A percentile compares a stretch with the other conserved stretches of the same genome.
Evolutionary conservation across 2,797 vertebrate species (phyloP).

Genomic region (Australoheros facetus): DNA sequence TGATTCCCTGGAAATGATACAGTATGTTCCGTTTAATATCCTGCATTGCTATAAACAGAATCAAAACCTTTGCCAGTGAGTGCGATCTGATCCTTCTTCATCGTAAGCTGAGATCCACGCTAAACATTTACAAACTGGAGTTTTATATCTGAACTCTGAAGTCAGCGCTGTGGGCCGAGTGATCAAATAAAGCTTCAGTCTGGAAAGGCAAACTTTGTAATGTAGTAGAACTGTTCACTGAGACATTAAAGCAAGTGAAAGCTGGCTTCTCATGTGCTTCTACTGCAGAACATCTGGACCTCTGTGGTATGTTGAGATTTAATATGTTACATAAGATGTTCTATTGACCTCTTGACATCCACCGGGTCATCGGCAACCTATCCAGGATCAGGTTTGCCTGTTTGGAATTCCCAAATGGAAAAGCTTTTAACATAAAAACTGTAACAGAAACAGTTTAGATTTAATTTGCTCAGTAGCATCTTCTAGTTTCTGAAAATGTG

Average conservation of each 20-base stretch:
- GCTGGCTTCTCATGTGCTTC: neutral
- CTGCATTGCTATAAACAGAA: constrained; percentile 24
- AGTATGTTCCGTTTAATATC: constrained; percentile 15
- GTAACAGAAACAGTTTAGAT: fast-evolving
- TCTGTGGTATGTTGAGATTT: neutral
- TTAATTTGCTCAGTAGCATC: neutral
- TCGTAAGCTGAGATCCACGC: neutral
- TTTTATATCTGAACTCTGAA: neutral
- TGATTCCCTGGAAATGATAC: neutral
- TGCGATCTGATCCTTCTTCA: neutral
- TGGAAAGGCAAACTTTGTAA: neutral
- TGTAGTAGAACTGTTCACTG: neutral
- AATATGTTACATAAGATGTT: neutral
- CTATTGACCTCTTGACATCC: neutral
- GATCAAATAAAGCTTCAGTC: neutral
- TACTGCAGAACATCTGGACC: neutral
- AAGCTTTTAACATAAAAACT: neutral
- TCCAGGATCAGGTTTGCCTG: neutral
- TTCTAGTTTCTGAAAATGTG: neutral
- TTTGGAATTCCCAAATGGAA: neutral
- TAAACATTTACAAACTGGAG: neutral
- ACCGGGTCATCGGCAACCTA: neutral
- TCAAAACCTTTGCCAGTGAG: neutral
- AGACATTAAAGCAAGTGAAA: neutral
- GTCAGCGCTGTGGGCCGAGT: neutral